Conservation (phyloP, 2,797 vertebrate genomes). For the Xenopus petersii region DNA sequence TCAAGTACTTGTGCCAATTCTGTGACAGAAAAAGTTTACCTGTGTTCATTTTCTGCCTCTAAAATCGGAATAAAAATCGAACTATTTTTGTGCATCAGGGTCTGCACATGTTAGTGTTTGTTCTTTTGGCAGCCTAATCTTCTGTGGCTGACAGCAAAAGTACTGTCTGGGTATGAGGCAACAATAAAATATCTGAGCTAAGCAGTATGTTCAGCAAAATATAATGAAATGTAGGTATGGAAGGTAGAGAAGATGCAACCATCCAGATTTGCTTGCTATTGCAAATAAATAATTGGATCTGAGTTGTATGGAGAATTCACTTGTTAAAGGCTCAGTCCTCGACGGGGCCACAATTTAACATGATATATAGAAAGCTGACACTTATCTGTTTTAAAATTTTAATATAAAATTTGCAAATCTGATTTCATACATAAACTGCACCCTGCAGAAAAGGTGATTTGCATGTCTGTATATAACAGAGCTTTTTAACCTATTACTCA, state of each 20-base stretch:
- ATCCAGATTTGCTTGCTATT: constrained; percentile 31
- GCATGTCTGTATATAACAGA: too few relatives aligned
- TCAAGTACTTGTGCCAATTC: too few relatives aligned
- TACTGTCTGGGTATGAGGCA: not conserved
- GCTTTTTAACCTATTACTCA: too few relatives aligned
- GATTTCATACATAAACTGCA: not conserved
- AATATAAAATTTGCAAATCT: not conserved
- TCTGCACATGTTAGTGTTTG: not conserved
- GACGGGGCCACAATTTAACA: not conserved
- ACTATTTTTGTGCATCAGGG: too few relatives aligned
- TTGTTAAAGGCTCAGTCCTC: constrained; percentile 4
- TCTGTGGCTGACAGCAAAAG: not conserved
- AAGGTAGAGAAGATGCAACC: constrained; percentile 17
- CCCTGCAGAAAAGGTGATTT: too few relatives aligned
- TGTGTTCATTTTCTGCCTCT: too few relatives aligned
- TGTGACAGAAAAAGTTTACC: too few relatives aligned
- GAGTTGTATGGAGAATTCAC: not conserved
- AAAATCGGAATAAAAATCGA: too few relatives aligned
- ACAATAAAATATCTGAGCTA: constrained; percentile 22
- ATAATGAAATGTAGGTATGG: constrained; percentile 23
- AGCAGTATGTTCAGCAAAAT: constrained; percentile 28
- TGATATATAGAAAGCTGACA: not conserved
- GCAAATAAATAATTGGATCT: constrained; percentile 38
- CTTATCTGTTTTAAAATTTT: not conserved
- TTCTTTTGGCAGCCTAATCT: not conserved